phyloP scores from a whole-genome alignment of 30 jellyfish, hydroid and myxozoan species.

The Aurelia aurita region DNA sequence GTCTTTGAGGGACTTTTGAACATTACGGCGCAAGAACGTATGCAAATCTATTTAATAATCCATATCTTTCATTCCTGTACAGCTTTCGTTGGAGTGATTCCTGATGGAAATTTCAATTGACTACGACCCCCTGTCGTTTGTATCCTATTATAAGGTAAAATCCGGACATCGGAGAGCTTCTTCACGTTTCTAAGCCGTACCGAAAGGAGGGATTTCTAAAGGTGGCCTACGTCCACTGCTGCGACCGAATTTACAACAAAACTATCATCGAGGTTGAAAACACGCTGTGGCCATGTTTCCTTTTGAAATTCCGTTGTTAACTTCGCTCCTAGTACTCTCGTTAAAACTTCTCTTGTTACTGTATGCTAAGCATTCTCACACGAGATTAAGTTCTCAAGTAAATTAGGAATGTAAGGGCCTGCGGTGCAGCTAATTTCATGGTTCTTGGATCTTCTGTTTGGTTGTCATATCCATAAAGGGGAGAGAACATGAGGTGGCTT shows the following conservation, averaged over 20 bases:
- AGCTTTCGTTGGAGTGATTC: slow-evolving; percentile 57
- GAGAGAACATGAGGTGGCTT: too few species aligned
- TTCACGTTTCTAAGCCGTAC: slow-evolving; percentile 70
- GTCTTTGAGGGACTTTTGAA: too few species aligned
- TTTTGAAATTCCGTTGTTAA: slow-evolving; percentile 44
- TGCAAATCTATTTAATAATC: slow-evolving; percentile 57
- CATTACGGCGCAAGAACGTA: too few species aligned
- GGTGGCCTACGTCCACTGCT: slow-evolving; percentile 73
- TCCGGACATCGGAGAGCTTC: slow-evolving; percentile 86
- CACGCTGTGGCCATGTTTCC: slow-evolving; percentile 62
- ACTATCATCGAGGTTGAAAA: slow-evolving; percentile 17
- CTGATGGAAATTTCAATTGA: slow-evolving; percentile 58
- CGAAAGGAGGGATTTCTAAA: slow-evolving; percentile 74
- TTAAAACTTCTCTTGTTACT: slow-evolving; percentile 33
- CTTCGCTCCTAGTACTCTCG: slow-evolving; percentile 21
- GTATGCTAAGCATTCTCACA: slow-evolving; percentile 43
- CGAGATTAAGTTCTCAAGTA: slow-evolving; percentile 26
- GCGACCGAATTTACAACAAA: slow-evolving; percentile 58
- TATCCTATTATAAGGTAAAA: slow-evolving; percentile 72
- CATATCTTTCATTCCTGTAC: slow-evolving; percentile 72
- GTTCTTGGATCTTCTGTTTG: background rate
- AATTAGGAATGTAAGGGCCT: slow-evolving; percentile 11
- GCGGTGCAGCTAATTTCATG: slow-evolving; percentile 9
- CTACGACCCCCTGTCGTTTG: slow-evolving; percentile 64
- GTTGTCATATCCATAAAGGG: too few species aligned